These are phyloP conservation scores for Setophaga petechia DNA, from an alignment of 2,113 vertebrate genomes.

Conservation along the genomic window DNA sequence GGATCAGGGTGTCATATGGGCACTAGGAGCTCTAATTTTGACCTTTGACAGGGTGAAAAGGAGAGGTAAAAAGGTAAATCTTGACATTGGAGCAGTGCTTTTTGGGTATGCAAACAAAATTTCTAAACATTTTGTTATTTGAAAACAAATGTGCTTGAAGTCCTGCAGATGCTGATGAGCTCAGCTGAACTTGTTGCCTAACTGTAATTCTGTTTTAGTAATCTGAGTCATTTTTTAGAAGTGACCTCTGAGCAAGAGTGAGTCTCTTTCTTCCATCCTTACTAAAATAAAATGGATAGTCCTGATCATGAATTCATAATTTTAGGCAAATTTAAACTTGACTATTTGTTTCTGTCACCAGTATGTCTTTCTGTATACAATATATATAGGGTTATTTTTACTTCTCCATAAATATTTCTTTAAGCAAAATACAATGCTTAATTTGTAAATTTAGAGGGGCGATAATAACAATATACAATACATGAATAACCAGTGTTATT, in stretches of 20 bases:
- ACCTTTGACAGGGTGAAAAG: background rate
- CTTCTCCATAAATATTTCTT: background rate
- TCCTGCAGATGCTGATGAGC: background rate
- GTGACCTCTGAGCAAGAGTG: background rate
- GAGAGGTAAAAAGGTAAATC: background rate
- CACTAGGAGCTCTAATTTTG: background rate
- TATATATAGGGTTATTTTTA: background rate
- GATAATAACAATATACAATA: background rate
- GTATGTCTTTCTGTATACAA: background rate
- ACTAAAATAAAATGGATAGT: background rate
- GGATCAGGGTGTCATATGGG: background rate
- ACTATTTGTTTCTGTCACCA: background rate
- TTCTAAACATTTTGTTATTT: background rate
- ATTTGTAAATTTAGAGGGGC: background rate
- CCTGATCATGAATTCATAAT: background rate
- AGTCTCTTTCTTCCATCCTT: background rate
- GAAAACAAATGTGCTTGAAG: background rate
- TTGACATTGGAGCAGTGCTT: background rate
- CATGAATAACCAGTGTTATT: background rate
- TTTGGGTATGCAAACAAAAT: background rate
- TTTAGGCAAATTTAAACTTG: background rate
- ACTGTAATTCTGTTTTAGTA: background rate
- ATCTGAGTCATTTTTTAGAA: background rate
- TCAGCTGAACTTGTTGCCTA: background rate
- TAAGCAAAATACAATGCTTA: background rate